These are phyloP conservation scores for Macroramphosus scolopax DNA, from an alignment of 2,797 vertebrate species.

Conservation along the genomic window DNA sequence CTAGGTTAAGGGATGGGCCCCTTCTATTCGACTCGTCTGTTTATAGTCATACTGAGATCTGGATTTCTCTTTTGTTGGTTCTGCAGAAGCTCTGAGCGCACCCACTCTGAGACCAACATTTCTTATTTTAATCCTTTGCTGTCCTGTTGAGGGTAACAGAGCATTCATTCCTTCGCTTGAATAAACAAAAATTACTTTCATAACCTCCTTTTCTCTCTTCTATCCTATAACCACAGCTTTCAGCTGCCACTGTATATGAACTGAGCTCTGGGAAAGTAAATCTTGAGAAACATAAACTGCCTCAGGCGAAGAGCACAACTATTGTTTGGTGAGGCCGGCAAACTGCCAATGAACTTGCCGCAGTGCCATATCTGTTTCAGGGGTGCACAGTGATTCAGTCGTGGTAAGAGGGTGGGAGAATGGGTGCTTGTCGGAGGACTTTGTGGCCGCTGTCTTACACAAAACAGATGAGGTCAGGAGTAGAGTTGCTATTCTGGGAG, in stretches of 20 bases:
- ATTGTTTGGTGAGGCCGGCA: conserved; percentile 65
- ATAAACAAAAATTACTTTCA: conserved; percentile 52
- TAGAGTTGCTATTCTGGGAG: conserved; percentile 63
- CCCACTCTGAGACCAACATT: conserved; percentile 39
- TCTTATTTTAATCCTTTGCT: conserved; percentile 37
- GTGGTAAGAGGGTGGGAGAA: conserved; percentile 48
- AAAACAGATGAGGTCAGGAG: conserved; percentile 72
- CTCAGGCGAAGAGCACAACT: conserved; percentile 42
- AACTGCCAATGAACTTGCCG: conserved; percentile 64
- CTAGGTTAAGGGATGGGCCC: conserved; percentile 29
- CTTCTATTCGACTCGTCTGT: conserved; percentile 32
- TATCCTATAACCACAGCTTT: conserved; percentile 47
- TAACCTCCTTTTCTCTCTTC: conserved; percentile 24
- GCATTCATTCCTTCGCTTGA: conserved; percentile 46
- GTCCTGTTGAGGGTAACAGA: conserved; percentile 32
- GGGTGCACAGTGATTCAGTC: conserved; percentile 40
- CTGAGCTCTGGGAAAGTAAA: conserved; percentile 52
- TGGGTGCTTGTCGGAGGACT: conserved; percentile 41
- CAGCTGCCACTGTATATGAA: conserved; percentile 45
- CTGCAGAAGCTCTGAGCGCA: conserved; percentile 28
- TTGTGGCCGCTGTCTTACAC: conserved; percentile 66
- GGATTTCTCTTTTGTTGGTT: conserved; percentile 18
- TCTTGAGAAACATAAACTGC: conserved; percentile 57
- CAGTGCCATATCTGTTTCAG: conserved; percentile 71
- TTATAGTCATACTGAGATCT: conserved; percentile 39